Evolutionary conservation across 2,888 invertebrate species (phyloP), one percentile per base, ranked within the genome.

Genomic region (Pseudolycoriella hygida): DNA sequence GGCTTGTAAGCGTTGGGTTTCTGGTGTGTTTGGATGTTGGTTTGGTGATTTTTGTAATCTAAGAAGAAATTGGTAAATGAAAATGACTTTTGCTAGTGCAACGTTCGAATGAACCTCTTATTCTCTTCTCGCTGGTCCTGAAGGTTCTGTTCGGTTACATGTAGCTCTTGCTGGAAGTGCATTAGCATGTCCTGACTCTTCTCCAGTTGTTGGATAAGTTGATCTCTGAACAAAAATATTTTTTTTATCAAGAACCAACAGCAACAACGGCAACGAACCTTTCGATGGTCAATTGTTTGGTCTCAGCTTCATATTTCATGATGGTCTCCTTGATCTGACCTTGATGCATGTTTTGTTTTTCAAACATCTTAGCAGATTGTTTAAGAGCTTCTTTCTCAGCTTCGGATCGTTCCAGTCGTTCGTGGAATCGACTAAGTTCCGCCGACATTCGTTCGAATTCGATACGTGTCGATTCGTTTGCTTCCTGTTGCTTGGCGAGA

Each of bases 131-230:
- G 76, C 55, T 84, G 82, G 57, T 80, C 77, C 57, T 86, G 85
- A 50, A 86, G 64, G 59, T 86, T 88, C 39, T 78, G 72, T 64
- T 88, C 89, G 53, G 84, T 81, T 52, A 81, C 76, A 52, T 85
- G 86, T 43, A 90, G 62, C 59, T 90, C 89, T 60, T 88, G 81
- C 61, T 89, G 90, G 82, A 90, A 89, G 64, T 88, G 88, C 64
- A 89, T 81, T 47, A 92, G 67, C 77, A 90, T 88, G 54, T 89
- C 88, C 61, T 90, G 90, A 38, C 87, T 88, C 67, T 92, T 90
- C 62, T 90, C 89, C 58, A 92, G 62, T 61, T 90, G 90, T 51
- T 82, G 77, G 2, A 89, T 87, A 50, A 92, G 64, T 62, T 90
- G 89, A 60, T 90, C 89, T 42, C 86, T 44, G 32, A n/a, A n/a